phyloP scores from a whole-genome alignment of 2,888 invertebrate species.

The Bimastos eiseni region DNA sequence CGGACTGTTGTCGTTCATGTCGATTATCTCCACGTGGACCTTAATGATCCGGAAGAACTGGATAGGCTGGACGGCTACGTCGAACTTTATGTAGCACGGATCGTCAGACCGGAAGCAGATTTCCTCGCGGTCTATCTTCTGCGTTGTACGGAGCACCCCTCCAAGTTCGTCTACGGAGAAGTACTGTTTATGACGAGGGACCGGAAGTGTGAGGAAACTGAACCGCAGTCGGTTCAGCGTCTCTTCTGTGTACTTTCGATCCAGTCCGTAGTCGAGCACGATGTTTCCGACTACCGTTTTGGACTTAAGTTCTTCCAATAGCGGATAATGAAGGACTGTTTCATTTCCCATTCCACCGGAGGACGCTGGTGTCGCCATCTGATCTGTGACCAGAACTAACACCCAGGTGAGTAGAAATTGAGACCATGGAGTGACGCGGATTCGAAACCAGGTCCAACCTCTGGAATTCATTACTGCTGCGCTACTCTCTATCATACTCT shows the following conservation, averaged over 20 bases:
- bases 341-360: neutral
- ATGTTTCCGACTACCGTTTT: constrained; percentile 46
- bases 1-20: constrained; percentile 45
- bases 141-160: constrained; percentile 41
- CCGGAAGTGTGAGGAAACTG: constrained; percentile 41
- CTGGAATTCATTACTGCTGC: neutral
- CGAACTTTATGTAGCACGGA: constrained; percentile 39
- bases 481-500: neutral
- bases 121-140: constrained; percentile 40
- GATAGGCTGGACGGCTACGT: constrained; percentile 42
- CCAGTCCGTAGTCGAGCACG: constrained; percentile 58
- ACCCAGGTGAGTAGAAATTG: neutral
- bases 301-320: constrained; percentile 33
- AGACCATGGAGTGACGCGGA: neutral
- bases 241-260: constrained; percentile 28
- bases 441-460: neutral
- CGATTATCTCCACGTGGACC: constrained; percentile 42
- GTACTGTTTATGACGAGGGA: constrained; percentile 34
- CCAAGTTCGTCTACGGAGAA: constrained; percentile 40
- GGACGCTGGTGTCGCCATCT: neutral
- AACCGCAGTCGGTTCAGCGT: constrained; percentile 38
- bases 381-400: neutral
- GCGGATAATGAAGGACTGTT: constrained; percentile 31
- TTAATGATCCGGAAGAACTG: constrained; percentile 41
- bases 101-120: constrained; percentile 37